Percentiles rank a stretch among this genome's conserved stretches.
These are phyloP conservation scores for Drosophila testacea DNA, from an alignment of 2,888 invertebrate species.

Conservation along the genomic window DNA sequence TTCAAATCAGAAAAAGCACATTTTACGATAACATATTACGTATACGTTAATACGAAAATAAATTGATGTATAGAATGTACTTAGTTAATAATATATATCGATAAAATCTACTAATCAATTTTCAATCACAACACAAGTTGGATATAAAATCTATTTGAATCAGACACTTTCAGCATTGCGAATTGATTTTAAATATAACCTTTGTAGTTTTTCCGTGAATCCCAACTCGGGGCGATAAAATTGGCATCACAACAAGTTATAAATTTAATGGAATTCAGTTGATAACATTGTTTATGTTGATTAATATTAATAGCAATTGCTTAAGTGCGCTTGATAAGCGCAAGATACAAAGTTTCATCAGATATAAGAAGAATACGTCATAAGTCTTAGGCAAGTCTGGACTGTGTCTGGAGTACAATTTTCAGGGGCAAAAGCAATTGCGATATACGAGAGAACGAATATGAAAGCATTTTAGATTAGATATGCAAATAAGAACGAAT, in stretches of 20 bases:
- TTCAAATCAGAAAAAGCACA: no score
- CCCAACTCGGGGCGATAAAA: no score
- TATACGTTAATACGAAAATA: no score
- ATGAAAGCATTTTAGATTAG: constrained; percentile 33
- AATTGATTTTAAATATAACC: no score
- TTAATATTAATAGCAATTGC: constrained; percentile 1
- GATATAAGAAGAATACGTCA: constrained; percentile 23
- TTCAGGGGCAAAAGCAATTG: constrained; percentile 37
- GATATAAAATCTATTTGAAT: no score
- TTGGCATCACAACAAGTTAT: neutral
- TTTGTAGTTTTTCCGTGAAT: no score
- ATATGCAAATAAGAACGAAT: constrained; percentile 42
- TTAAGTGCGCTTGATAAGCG: constrained; percentile 28
- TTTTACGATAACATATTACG: no score
- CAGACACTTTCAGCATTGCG: no score
- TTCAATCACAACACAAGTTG: no score
- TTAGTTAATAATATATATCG: no score
- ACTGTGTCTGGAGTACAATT: constrained; percentile 17
- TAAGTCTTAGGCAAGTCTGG: constrained; percentile 18
- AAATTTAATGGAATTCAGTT: neutral
- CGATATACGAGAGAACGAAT: neutral
- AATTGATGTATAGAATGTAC: no score
- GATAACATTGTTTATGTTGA: constrained; percentile 11
- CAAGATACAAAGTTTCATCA: constrained; percentile 12
- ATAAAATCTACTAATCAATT: no score